phyloP scores from a whole-genome alignment of 2,113 vertebrate species.

The Tragelaphus imberbis region DNA sequence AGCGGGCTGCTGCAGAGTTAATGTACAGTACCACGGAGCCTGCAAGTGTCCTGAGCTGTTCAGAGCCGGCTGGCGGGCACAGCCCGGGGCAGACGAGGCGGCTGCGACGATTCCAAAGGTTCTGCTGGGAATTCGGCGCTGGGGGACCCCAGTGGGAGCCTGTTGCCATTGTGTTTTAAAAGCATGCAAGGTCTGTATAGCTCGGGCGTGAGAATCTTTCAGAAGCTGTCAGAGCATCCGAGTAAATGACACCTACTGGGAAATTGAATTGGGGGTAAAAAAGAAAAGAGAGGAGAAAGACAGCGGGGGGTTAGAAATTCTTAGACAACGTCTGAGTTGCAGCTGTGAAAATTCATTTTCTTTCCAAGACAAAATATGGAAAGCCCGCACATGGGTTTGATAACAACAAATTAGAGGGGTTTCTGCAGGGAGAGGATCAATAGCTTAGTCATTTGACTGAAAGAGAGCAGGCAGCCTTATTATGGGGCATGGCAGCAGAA shows the following conservation, averaged over 20 bases:
- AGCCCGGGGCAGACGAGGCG: slow-evolving; percentile 46
- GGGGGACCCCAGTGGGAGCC: slow-evolving; percentile 67
- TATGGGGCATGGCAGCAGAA: slow-evolving; percentile 83
- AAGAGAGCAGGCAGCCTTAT: slow-evolving; percentile 81
- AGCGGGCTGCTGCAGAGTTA: slow-evolving; percentile 81
- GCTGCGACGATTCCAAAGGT: slow-evolving; percentile 55
- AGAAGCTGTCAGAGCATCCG: slow-evolving; percentile 72
- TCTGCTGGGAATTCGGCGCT: slow-evolving; percentile 60
- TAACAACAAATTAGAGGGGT: slow-evolving; percentile 69
- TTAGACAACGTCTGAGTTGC: slow-evolving; percentile 77
- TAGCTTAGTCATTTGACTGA: slow-evolving; percentile 87
- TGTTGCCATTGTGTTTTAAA: slow-evolving; percentile 77
- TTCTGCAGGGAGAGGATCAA: slow-evolving; percentile 84
- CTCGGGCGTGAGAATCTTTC: slow-evolving; percentile 70
- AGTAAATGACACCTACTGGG: slow-evolving; percentile 75
- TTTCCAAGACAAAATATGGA: slow-evolving; percentile 59
- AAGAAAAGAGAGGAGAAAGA: slow-evolving; percentile 56
- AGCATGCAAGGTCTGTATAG: slow-evolving; percentile 61
- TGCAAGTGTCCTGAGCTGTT: slow-evolving; percentile 76
- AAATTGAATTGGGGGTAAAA: slow-evolving; percentile 63
- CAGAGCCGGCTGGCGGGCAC: slow-evolving; percentile 35
- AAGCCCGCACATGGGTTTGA: slow-evolving; percentile 71
- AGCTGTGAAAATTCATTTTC: slow-evolving; percentile 71
- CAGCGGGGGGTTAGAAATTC: slow-evolving; percentile 72
- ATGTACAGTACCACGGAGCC: slow-evolving; percentile 70